Evolutionary conservation across 2,113 vertebrate species (phyloP), one percentile per base, ranked within the genome.

Genomic region (Zosterops borbonicus): DNA sequence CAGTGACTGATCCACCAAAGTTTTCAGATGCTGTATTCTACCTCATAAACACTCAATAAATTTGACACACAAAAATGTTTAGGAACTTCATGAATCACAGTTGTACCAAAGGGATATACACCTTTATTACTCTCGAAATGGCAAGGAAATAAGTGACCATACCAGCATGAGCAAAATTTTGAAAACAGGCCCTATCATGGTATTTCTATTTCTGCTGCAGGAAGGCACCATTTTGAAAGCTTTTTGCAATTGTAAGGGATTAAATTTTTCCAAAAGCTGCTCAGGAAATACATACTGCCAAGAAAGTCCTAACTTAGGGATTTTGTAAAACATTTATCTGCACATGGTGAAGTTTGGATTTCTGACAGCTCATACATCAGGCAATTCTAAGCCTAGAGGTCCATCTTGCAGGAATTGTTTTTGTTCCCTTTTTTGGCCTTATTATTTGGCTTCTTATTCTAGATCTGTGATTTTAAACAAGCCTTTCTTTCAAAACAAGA

Each of bases 361-460:
- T 95, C 90, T 96, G 88, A 92, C 94, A 97, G 79, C 47, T 96
- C 85, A 27, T 96, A 81, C 56, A 95, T 96, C 85, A 96, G 53
- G 85, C 90, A 47, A 87, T 71, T 89, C 73, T 90, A 86, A 95
- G 85, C 94, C 91, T 88, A 95, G 90, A 96, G 73, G 85, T 94
- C 90, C 1, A 42, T 87, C 88, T 90, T 75, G 79, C 52, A 95
- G 56, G 90, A 94, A 94, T 64, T 93, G 87, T 47, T 93, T 96
- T 96, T 83, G 35, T 97, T 94, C 65, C 95, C 92, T 92, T 96
- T 95, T 97, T 94, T 92, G 92, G 90, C 88, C 79, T 94, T 93
- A 92, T 90, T 92, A 93, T 95, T 71, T 93, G 86, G 56, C 83
- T 92, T 94, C 96, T 96, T 73, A 49, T 71, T 74, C 15, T 68